Evolutionary conservation across 2,888 invertebrate genomes (phyloP).

Genomic region (Bombylius major): DNA sequence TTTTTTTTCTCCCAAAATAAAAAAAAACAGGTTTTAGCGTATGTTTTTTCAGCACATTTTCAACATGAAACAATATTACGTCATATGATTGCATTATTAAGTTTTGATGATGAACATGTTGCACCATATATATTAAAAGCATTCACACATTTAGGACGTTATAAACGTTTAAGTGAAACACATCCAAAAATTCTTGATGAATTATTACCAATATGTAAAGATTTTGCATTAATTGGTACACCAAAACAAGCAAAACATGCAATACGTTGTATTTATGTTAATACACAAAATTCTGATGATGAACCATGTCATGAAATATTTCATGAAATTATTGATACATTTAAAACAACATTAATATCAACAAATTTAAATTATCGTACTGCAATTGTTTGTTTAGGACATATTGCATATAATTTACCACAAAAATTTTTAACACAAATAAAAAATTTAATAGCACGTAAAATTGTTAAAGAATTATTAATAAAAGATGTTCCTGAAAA

Average conservation of each 20-base stretch:
- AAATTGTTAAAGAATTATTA: slow-evolving; percentile 88
- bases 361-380: slow-evolving; percentile 76
- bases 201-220: slow-evolving; percentile 75
- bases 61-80: slow-evolving; percentile 71
- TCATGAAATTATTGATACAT: slow-evolving; percentile 67
- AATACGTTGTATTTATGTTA: slow-evolving; percentile 78
- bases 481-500: slow-evolving; percentile 62
- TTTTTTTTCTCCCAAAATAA: slow-evolving; percentile 32
- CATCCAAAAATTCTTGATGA: slow-evolving; percentile 64
- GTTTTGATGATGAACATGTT: slow-evolving; percentile 59
- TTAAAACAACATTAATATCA: slow-evolving; percentile 61
- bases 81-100: slow-evolving; percentile 57
- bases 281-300: slow-evolving; percentile 43
- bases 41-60: slow-evolving; percentile 88
- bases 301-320: slow-evolving; percentile 53
- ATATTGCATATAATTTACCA: slow-evolving; percentile 86
- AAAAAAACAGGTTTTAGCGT: slow-evolving; percentile 48
- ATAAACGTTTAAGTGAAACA: slow-evolving; percentile 66
- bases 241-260: slow-evolving; percentile 96
- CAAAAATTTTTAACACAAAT: slow-evolving; percentile 80
- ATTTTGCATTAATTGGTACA: slow-evolving; percentile 77
- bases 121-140: slow-evolving; percentile 73
- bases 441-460: slow-evolving; percentile 87
- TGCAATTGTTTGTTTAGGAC: slow-evolving; percentile 87
- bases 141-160: slow-evolving; percentile 77